phyloP scores from a whole-genome alignment of 2,797 vertebrate species.

The Smutsia temminckii region DNA sequence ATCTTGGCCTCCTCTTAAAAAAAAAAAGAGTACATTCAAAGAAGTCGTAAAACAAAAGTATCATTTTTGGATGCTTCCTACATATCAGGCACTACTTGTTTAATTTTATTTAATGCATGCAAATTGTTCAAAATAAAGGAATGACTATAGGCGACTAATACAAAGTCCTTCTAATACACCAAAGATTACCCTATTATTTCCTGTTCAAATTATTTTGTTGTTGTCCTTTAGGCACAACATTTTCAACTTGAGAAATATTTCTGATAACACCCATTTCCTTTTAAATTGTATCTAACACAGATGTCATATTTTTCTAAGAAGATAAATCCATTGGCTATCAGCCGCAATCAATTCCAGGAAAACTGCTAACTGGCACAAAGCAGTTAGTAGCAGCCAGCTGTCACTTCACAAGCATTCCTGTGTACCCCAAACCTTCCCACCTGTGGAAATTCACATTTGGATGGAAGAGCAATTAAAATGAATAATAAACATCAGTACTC shows the following conservation, averaged over 20 bases:
- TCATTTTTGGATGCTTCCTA: neutral
- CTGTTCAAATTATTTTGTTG: neutral
- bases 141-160: neutral
- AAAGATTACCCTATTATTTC: neutral
- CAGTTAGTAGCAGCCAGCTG: neutral
- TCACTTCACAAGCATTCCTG: neutral
- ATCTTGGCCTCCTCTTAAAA: neutral
- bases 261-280: neutral
- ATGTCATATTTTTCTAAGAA: neutral
- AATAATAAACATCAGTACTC: neutral
- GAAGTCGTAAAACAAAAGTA: neutral
- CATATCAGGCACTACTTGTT: neutral
- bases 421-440: neutral
- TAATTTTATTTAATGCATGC: neutral
- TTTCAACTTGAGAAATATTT: neutral
- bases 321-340: neutral
- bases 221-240: neutral
- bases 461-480: neutral
- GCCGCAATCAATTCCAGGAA: neutral
- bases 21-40: neutral
- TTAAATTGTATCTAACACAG: neutral
- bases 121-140: neutral
- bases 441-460: neutral
- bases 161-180: neutral
- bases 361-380: neutral